Base-by-base conservation (phyloP, 2,888 invertebrate genomes). In the Drosophila leonis region DNA sequence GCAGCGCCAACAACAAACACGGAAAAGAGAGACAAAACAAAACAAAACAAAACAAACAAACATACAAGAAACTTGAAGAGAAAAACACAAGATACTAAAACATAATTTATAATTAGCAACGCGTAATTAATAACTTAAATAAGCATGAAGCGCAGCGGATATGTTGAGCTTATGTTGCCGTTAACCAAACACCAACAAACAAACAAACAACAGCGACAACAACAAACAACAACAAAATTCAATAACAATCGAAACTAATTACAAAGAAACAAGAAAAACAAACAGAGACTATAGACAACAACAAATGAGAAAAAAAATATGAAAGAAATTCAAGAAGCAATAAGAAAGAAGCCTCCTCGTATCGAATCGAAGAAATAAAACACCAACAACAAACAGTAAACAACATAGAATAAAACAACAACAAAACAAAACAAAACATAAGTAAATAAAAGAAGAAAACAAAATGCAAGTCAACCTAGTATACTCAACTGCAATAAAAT, bases 401-500 rank as follows among this genome's bases (percentile, higher is more conserved):
- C 29, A 64, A 41, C 52, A 60, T 49, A 72, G 54, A 54, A 39
- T 57, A 39, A 62, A 18, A 51, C 15, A 48, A 41, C 24, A 18
- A 62, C 55, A 57, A 62, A 77, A n/a, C 3, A 31, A 59, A 57
- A 20, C 24, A 42, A 44, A 59, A 20, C 48, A 57, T 33, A 52
- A 44, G 62, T 60, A 65, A 63, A 35, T 20, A 72, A 78, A 35
- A 46, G 15, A 54, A 54, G 6, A 54, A 54, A 39, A 72, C 52
- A 65, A 83, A 52, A 74, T 67, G 49, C 66, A 83, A 82, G 81
- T 83, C 81, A 86, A 83, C 88, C 75, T 83, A 83, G 88, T 83
- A 83, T 83, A 83, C 83, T 88, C 86, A 88, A 80, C 56, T 85
- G 88, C 75, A 83, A 83, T 85, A 73, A 77, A 84, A 82, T 74